These are phyloP conservation scores for Planiliza haematocheilus DNA, from an alignment of 2,113 vertebrate genomes.

Conservation along the genomic window DNA sequence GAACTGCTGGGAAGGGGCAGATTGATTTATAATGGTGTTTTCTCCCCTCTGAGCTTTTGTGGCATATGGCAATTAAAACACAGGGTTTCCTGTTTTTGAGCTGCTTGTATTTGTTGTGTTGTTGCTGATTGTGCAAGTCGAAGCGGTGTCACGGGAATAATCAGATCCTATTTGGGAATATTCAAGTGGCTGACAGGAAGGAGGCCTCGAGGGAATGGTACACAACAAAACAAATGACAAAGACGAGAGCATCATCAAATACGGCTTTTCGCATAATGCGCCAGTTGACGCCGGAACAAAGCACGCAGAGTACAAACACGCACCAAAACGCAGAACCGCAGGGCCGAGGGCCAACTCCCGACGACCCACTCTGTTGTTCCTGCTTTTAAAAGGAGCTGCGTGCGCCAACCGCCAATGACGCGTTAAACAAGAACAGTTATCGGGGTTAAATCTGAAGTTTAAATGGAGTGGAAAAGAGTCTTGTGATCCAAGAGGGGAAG, in stretches of 20 bases:
- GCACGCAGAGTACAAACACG: not conserved
- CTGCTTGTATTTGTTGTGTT: slow-evolving; percentile 16
- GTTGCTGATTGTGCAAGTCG: slow-evolving; percentile 37
- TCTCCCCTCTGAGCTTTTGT: not conserved
- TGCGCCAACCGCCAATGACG: slow-evolving; percentile 45
- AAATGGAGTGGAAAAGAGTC: slow-evolving; percentile 54
- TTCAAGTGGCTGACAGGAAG: slow-evolving; percentile 30
- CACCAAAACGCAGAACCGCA: not conserved
- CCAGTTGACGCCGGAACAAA: not conserved
- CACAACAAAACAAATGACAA: slow-evolving; percentile 24
- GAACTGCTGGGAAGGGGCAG: slow-evolving; percentile 31
- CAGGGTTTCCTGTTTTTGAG: slow-evolving; percentile 49
- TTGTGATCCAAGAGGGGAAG: slow-evolving; percentile 25
- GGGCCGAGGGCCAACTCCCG: slow-evolving; percentile 21
- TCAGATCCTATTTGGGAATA: slow-evolving; percentile 8
- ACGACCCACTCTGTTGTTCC: slow-evolving; percentile 14
- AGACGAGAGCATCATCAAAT: not conserved
- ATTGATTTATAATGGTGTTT: slow-evolving; percentile 47
- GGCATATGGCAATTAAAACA: slow-evolving; percentile 33
- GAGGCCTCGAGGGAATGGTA: not conserved
- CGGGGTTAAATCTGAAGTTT: slow-evolving; percentile 41
- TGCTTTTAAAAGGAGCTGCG: slow-evolving; percentile 44
- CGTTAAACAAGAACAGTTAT: slow-evolving; percentile 56
- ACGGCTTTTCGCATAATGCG: slow-evolving; percentile 6
- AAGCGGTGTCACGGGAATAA: not conserved